phyloP scores from a whole-genome alignment of 1,140 invertebrate genomes.

The Gryllus bimaculatus region DNA sequence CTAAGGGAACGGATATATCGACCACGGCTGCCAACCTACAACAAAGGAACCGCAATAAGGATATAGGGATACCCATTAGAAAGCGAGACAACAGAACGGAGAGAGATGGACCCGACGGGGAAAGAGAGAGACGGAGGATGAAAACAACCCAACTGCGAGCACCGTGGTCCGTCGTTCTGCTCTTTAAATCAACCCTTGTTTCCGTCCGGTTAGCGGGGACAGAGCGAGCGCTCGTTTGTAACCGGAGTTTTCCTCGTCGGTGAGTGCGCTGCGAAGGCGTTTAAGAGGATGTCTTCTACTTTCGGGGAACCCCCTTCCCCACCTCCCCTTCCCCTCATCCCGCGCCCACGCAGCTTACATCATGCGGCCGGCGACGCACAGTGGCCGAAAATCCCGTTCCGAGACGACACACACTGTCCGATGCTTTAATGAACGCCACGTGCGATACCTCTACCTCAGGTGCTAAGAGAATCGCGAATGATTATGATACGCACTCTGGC shows the following conservation, averaged over 20 bases:
- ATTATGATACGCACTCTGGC: no score
- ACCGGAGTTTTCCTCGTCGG: background rate
- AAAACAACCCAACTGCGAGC: background rate
- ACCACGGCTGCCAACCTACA: background rate
- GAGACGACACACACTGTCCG: no score
- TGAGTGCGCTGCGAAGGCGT: background rate
- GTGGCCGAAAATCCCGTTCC: no score
- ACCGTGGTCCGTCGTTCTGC: background rate
- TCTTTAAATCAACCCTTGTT: conserved; percentile 1
- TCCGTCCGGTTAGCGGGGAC: background rate
- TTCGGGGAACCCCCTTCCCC: background rate
- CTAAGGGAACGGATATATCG: background rate
- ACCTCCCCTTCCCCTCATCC: background rate
- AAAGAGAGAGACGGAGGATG: background rate
- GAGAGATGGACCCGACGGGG: background rate
- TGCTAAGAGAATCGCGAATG: no score
- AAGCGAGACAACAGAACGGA: background rate
- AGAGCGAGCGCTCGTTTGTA: background rate
- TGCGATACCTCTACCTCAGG: no score
- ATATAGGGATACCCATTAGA: background rate
- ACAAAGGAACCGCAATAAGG: background rate
- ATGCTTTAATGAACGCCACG: no score
- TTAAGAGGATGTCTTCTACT: background rate
- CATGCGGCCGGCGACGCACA: no score
- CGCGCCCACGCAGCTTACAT: background rate